phyloP scores from a whole-genome alignment of 2,888 invertebrate genomes.

The Adelognathus sp. region DNA sequence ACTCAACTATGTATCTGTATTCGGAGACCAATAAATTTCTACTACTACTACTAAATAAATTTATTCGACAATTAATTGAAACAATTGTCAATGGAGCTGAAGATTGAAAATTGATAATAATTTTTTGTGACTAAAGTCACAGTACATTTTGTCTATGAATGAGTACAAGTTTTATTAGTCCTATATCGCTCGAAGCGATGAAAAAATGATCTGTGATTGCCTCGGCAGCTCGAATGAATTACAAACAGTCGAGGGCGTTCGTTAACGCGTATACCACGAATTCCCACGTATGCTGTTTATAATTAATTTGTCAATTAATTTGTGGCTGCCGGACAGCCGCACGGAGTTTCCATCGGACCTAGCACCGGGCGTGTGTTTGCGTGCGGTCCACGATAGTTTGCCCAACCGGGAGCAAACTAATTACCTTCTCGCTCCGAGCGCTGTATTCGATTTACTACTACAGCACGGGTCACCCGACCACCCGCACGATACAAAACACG shows the following conservation, averaged over 20 bases:
- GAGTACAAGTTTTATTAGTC: too few species aligned
- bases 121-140: too few species aligned
- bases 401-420: slow-evolving; percentile 21
- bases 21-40: too few species aligned
- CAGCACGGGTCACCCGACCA: background rate
- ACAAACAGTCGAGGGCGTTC: slow-evolving; percentile 20
- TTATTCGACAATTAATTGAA: too few species aligned
- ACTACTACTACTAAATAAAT: too few species aligned
- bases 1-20: too few species aligned
- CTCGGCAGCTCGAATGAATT: slow-evolving; percentile 13
- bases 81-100: too few species aligned
- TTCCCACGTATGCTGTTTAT: slow-evolving; percentile 60
- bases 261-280: slow-evolving; percentile 35
- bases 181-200: too few species aligned
- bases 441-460: slow-evolving; percentile 9
- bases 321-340: slow-evolving; percentile 25
- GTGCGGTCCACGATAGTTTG: slow-evolving; percentile 4
- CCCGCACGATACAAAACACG: background rate
- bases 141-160: too few species aligned
- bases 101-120: too few species aligned
- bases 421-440: slow-evolving; percentile 22
- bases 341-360: slow-evolving; percentile 6
- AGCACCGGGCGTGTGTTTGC: background rate
- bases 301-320: slow-evolving; percentile 67
- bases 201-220: slow-evolving; percentile 8